These are phyloP conservation scores for Paramuricea clavata DNA, from an alignment of 92 coral and sea anemone genomes.

Conservation along the genomic window DNA sequence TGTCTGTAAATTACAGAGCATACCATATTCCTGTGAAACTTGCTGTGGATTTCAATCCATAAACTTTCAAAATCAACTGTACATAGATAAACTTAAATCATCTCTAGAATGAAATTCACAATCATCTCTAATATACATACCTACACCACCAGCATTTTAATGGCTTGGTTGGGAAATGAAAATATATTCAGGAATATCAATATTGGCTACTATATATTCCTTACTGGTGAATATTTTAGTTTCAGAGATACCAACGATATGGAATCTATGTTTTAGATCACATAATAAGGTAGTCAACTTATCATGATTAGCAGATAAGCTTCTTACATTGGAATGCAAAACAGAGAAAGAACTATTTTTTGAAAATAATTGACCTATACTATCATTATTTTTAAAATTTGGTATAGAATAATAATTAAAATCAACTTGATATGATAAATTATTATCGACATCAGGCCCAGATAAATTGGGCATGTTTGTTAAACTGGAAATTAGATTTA, in stretches of 20 bases:
- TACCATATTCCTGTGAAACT: conserved; percentile 33
- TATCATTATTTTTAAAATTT: conserved; percentile 20
- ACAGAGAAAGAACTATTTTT: conserved; percentile 24
- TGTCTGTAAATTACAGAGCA: conserved; percentile 49
- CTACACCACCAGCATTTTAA: conserved; percentile 53
- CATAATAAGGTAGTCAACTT: neutral
- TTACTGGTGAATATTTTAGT: conserved; percentile 1
- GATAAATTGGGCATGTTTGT: conserved; percentile 26
- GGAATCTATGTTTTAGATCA: neutral
- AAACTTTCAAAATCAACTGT: conserved; percentile 47
- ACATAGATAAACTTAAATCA: conserved; percentile 28
- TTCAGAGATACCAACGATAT: conserved; percentile 37
- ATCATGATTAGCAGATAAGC: conserved; percentile 34
- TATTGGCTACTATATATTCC: neutral
- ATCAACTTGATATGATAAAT: conserved; percentile 14
- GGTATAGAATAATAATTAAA: conserved; percentile 39
- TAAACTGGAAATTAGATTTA: conserved; percentile 43
- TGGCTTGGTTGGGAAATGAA: conserved; percentile 38
- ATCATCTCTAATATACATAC: conserved; percentile 46
- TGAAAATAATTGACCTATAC: neutral
- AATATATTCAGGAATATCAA: conserved; percentile 15
- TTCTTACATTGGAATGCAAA: conserved; percentile 38
- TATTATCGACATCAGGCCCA: conserved; percentile 19
- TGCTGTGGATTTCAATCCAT: conserved; percentile 47
- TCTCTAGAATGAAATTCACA: conserved; percentile 31